Percentiles rank a stretch among this genome's conserved stretches.
Evolutionary conservation across 2,797 vertebrate genomes (phyloP).

Genomic region (Chromobotia macracanthus): DNA sequence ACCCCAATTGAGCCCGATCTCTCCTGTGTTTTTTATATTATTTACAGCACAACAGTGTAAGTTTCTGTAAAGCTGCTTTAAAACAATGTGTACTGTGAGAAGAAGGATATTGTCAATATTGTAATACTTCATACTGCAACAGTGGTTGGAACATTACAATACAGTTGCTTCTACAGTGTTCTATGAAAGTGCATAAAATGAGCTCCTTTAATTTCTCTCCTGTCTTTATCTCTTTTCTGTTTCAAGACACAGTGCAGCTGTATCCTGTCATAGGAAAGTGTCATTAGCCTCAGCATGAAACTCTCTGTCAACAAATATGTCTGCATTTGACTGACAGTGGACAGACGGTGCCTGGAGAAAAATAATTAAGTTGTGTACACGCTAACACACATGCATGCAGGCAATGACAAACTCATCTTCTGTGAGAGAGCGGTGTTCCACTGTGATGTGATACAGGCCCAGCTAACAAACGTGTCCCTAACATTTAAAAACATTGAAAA

Average conservation of each 20-base stretch:
- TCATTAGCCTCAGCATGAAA: conserved; percentile 2
- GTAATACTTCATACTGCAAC: background rate
- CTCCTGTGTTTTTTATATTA: too few species aligned
- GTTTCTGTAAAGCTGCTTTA: too few species aligned
- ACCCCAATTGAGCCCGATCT: too few species aligned
- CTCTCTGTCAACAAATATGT: background rate
- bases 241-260: background rate
- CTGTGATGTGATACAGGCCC: background rate
- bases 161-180: too few species aligned
- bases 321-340: conserved; percentile 27
- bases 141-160: too few species aligned
- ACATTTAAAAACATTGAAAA: too few species aligned
- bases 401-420: background rate
- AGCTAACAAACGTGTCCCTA: too few species aligned
- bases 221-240: background rate
- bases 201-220: background rate
- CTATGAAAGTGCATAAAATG: too few species aligned
- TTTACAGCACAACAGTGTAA: too few species aligned
- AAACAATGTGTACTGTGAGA: too few species aligned
- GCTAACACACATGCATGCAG: conserved; percentile 26
- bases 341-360: background rate
- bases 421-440: background rate
- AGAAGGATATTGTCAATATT: too few species aligned
- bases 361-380: background rate
- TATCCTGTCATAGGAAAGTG: conserved; percentile 12